Evolutionary conservation across 2,113 vertebrate species (phyloP).

Genomic region (Hylia prasina): DNA sequence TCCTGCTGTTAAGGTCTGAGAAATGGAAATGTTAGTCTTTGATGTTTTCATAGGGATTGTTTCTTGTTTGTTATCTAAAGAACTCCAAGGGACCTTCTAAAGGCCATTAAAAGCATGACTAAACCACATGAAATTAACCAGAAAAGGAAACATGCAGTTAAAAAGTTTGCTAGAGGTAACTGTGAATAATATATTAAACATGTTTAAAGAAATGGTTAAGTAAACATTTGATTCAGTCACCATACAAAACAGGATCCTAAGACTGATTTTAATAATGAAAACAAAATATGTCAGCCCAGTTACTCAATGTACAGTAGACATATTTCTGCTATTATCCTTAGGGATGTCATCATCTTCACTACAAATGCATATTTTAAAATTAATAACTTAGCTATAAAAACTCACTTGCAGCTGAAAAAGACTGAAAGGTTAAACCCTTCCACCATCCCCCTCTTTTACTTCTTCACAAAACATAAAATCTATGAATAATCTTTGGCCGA

Average conservation of each 20-base stretch:
- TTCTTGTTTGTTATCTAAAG: slow-evolving; percentile 57
- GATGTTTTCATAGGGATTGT: slow-evolving; percentile 49
- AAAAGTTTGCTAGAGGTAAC: slow-evolving; percentile 25
- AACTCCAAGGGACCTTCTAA: slow-evolving; percentile 37
- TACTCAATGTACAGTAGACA: background rate
- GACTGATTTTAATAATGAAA: background rate
- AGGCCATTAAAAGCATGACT: slow-evolving; percentile 40
- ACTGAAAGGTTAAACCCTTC: background rate
- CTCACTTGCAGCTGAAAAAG: slow-evolving; percentile 10
- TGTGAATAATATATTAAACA: slow-evolving; percentile 10
- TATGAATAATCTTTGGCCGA: background rate
- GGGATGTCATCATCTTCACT: background rate
- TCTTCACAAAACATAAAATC: background rate
- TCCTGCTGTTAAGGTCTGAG: slow-evolving; percentile 58
- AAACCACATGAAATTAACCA: slow-evolving; percentile 45
- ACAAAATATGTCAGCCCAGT: background rate
- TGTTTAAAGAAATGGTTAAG: background rate
- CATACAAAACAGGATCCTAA: background rate
- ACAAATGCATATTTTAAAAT: background rate
- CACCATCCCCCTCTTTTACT: background rate
- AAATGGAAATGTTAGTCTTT: slow-evolving; percentile 51
- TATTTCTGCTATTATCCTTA: background rate
- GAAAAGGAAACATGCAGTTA: slow-evolving; percentile 38
- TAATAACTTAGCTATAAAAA: background rate
- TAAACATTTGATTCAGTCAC: background rate